Evolutionary conservation across 2,888 invertebrate species (phyloP), one percentile per base, ranked within the genome.

Genomic region (Helobdella robusta): DNA sequence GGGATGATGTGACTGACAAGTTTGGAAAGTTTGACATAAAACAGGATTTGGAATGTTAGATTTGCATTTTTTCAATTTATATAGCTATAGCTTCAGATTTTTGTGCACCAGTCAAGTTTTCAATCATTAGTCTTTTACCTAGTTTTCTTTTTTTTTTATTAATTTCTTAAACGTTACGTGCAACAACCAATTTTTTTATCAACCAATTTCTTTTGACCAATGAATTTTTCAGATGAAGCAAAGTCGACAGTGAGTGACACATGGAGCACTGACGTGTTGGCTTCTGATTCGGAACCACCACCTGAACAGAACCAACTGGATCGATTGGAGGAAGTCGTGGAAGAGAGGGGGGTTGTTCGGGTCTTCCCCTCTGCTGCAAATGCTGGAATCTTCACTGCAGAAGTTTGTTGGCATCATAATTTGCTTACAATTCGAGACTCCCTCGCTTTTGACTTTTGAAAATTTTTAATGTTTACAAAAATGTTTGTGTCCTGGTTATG

Each of bases 241-340:
- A 88, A 93, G 73, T 95, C 94, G 44, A 87, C 95, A 75, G 93
- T 97, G 73, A 93, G 93, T 58, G 97, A 98, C 79, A 94, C 94
- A 0, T 97, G 97, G 97, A 93, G 93, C 72, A 97, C 97, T 0
- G 97, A 97, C 80, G 97, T 97, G 58, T 81, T 95, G 65, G 94
- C 94, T 0, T 93, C 92, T 65, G 97, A 97, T 80, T 92, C 91
- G 15, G 97, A 97, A 81, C 89, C 89, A 23, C 28, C 62, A 18
- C 85, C 91, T 52, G 93, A 92, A 71, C 87, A 87, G 70, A 77
- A 75, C 65, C 77, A 77, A 68, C 72, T 75, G 62, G 78, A 77
- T 34, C 68, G 78, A 20, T 71, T 78, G 46, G 77, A 77, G 64
- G 78, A 78, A 66, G 75, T 77, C 18, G 74, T 74, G 1, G 77